Percentiles rank a stretch among this genome's conserved stretches.
These are phyloP conservation scores for Atta texana DNA, from an alignment of 1,140 invertebrate species.

Conservation along the genomic window DNA sequence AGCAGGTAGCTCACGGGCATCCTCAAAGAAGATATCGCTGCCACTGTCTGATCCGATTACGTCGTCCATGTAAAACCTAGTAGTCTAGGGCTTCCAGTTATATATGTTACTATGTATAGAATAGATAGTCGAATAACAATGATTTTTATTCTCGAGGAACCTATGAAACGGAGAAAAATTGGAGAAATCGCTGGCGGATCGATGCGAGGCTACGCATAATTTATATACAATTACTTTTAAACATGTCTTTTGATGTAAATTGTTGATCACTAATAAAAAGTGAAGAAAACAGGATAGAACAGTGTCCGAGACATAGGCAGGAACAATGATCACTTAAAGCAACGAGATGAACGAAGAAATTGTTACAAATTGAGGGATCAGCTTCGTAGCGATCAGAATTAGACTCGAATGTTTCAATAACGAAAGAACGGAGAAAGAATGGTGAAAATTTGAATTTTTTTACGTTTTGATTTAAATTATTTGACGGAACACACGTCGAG, in stretches of 20 bases:
- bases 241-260: constrained; percentile 85
- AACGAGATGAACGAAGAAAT: constrained; percentile 16
- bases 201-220: constrained; percentile 2
- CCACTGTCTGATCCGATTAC: constrained; percentile 79
- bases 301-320: neutral
- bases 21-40: constrained; percentile 55
- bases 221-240: constrained; percentile 79
- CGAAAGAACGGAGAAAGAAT: neutral
- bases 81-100: constrained; percentile 87
- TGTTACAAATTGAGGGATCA: neutral
- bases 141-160: constrained; percentile 82
- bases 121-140: constrained; percentile 83
- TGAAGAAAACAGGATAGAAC: neutral
- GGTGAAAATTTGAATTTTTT: constrained; percentile 14
- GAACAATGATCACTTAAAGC: neutral
- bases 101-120: constrained; percentile 85
- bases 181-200: constrained; percentile 30
- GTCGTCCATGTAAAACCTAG: constrained; percentile 86
- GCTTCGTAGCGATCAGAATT: constrained; percentile 10
- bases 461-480: constrained; percentile 29
- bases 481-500: constrained; percentile 9
- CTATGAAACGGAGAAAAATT: constrained; percentile 35
- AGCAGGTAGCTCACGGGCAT: constrained; percentile 68
- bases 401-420: constrained; percentile 1
- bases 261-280: constrained; percentile 76